Conservation (phyloP, 2,888 invertebrate genomes). For the Pterobdella sp. region DNA sequence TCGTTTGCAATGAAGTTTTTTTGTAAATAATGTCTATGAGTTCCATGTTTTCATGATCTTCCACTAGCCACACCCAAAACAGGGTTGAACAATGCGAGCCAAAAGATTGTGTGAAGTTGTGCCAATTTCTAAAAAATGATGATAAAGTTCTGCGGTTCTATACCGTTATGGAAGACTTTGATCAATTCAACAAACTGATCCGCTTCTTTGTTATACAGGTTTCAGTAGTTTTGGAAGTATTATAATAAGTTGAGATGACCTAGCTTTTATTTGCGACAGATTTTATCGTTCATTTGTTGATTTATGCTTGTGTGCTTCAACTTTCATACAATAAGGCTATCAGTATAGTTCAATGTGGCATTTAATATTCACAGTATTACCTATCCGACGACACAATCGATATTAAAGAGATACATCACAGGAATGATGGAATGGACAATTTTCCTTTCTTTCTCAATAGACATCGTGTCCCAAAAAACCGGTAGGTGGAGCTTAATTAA, state of each 20-base stretch:
- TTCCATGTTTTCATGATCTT: too few species aligned
- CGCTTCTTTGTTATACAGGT: conserved; percentile 60
- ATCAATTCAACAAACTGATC: conserved; percentile 52
- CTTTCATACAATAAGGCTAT: too few species aligned
- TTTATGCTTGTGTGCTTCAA: too few species aligned
- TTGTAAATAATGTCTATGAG: too few species aligned
- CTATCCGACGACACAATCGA: conserved; percentile 73
- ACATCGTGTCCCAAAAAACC: conserved; percentile 60
- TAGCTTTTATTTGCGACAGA: too few species aligned
- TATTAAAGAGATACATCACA: conserved; percentile 65
- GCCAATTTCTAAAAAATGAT: conserved; percentile 38
- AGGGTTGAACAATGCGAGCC: conserved; percentile 27
- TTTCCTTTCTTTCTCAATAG: conserved; percentile 66
- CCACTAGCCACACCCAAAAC: too few species aligned
- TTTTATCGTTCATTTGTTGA: too few species aligned
- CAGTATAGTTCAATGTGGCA: too few species aligned
- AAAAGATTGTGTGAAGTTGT: conserved; percentile 53
- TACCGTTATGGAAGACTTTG: conserved; percentile 55
- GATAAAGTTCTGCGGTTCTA: conserved; percentile 56
- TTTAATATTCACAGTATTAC: conserved; percentile 59
- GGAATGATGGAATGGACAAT: conserved; percentile 69
- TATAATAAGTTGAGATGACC: not conserved
- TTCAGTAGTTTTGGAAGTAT: not conserved
- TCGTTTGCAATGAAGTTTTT: too few species aligned
- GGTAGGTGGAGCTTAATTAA: not conserved